Conservation (phyloP, 2,113 vertebrate species). For the Pteropus alecto region DNA sequence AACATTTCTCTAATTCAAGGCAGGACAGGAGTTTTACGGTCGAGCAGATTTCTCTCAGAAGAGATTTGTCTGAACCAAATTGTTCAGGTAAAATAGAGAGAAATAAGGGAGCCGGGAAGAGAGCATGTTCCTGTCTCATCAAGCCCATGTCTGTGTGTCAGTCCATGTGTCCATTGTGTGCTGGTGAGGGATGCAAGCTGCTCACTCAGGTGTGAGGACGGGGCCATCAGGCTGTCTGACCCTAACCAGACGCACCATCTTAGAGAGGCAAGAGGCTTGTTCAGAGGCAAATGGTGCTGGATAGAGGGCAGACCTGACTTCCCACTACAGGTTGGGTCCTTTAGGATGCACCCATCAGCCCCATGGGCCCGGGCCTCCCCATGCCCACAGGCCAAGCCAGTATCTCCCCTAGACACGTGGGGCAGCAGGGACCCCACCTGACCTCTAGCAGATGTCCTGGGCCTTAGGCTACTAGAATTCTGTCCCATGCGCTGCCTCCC, state of each 20-base stretch:
- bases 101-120: background rate
- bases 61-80: background rate
- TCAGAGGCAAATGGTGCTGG: no score
- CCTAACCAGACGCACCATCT: background rate
- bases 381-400: background rate
- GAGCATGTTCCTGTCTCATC: fast-evolving
- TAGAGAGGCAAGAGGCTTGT: background rate
- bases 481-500: background rate
- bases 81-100: background rate
- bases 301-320: background rate
- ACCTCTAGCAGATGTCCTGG: background rate
- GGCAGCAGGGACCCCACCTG: no score
- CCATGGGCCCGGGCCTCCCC: background rate
- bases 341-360: fast-evolving
- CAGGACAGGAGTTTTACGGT: no score
- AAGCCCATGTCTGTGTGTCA: background rate
- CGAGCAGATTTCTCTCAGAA: background rate
- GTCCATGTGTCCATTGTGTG: no score
- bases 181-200: background rate
- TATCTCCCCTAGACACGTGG: background rate
- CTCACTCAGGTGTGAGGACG: background rate
- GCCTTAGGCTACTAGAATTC: background rate
- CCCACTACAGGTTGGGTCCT: background rate
- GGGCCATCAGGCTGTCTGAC: background rate
- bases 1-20: background rate